Base-by-base conservation (phyloP, 2,113 vertebrate genomes). In the Todiramphus saurophagus region DNA sequence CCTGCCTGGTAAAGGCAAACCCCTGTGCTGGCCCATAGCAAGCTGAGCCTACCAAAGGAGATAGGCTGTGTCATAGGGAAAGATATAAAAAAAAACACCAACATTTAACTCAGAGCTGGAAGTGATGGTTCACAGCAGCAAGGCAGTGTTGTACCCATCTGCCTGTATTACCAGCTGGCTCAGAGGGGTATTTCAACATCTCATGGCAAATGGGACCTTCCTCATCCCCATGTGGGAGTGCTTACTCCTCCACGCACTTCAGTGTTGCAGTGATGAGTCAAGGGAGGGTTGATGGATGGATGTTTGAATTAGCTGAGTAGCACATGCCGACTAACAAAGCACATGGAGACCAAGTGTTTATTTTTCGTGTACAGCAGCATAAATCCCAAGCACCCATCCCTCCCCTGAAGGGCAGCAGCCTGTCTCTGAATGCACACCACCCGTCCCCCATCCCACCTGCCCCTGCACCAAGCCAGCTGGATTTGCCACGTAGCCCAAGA, bases 271-370 rank as follows among this genome's bases (percentile, higher is more conserved):
- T 59, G 92, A 64, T 95, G 89, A 94, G 83, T 95, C 89, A 91
- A 94, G 77, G 73, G 17, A 94, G 55, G 44, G 37, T 43, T 96
- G 96, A 97, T 87, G 77, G 95, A 96, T 96, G 94, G 74, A 12
- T 91, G 89, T 94, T 97, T 96, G 91, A 94, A 96, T 91, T 84
- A 95, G 92, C 76, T 3, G 81, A 59, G 91, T 73, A 92, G 87
- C 89, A 92, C 53, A 89, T 1, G 0, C 70, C 11, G 7, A 46
- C 53, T 72, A 93, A 67, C 50, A 85, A 87, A 87, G 83, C 86
- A 77, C 17, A 3, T 83, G 44, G 86, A 94, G 59, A 76, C 62
- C 15, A 43, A 92, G 74, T 83, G 90, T 93, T 95, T 94, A 93
- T 94, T 95, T 92, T 92, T 76, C 16, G 1, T 30, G 67, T 84